Conservation (phyloP, 2,797 vertebrate species). For the Pantherophis alleghaniensis region DNA sequence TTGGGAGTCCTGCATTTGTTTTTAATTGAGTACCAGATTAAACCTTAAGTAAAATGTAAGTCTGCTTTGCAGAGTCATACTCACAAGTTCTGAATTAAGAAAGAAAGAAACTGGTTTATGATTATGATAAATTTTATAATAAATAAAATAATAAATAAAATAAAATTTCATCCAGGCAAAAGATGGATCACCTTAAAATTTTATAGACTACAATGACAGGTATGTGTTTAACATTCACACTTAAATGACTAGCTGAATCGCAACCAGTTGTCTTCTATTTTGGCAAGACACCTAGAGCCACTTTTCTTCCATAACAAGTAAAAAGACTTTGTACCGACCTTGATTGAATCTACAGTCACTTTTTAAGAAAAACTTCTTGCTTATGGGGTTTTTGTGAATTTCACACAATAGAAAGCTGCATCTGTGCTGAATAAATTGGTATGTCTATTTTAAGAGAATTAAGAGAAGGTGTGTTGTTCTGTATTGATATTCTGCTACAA, state of each 20-base stretch:
- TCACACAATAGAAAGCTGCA: neutral
- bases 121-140: neutral
- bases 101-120: neutral
- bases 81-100: neutral
- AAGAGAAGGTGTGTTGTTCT: neutral
- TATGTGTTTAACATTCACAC: no score
- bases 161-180: neutral
- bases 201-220: neutral
- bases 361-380: neutral
- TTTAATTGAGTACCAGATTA: neutral
- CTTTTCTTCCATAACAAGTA: neutral
- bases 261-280: neutral
- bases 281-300: neutral
- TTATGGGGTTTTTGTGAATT: neutral
- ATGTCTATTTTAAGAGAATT: neutral
- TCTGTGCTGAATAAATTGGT: constrained; percentile 23
- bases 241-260: neutral
- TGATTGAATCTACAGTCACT: neutral
- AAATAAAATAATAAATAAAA: neutral
- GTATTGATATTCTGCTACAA: constrained; percentile 14
- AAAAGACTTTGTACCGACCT: neutral
- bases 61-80: neutral
- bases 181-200: neutral
- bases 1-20: neutral
- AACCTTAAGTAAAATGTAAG: neutral